Percentiles rank a stretch among this genome's conserved stretches.
Evolutionary conservation across 2,113 vertebrate species (phyloP).

Genomic region (Platichthys stellatus): DNA sequence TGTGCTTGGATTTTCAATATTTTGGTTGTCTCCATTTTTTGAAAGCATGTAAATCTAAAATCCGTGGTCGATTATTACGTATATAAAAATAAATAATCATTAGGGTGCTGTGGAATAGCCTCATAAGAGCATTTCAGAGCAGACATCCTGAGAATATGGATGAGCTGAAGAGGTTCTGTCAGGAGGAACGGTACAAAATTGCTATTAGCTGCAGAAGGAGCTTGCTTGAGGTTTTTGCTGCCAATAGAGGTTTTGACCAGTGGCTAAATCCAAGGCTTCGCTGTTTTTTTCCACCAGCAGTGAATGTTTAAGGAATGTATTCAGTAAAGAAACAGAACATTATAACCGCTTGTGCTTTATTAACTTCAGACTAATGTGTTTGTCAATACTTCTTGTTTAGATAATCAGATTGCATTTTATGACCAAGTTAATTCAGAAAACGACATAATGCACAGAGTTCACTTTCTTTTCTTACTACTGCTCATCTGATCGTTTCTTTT

Average conservation of each 20-base stretch:
- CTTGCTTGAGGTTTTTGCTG: not conserved
- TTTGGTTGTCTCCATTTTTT: not conserved
- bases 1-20: not conserved
- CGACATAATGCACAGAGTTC: not conserved
- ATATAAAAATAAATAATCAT: not conserved
- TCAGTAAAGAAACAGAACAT: not conserved
- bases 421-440: not conserved
- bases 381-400: not conserved
- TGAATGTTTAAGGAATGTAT: not conserved
- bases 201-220: not conserved
- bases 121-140: not conserved
- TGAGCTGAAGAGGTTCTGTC: not conserved
- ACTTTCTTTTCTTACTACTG: conserved; percentile 5
- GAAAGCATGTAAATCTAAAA: not conserved
- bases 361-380: not conserved
- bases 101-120: not conserved
- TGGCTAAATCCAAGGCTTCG: not conserved
- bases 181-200: not conserved
- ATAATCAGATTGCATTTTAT: not conserved
- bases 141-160: not conserved
- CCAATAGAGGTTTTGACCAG: not conserved
- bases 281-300: not conserved
- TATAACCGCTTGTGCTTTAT: not conserved
- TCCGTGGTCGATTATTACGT: not conserved
- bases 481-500: conserved; percentile 4